phyloP scores from a whole-genome alignment of 64 coral and sea anemone species.

The Hydrozoanthus tunicans region DNA sequence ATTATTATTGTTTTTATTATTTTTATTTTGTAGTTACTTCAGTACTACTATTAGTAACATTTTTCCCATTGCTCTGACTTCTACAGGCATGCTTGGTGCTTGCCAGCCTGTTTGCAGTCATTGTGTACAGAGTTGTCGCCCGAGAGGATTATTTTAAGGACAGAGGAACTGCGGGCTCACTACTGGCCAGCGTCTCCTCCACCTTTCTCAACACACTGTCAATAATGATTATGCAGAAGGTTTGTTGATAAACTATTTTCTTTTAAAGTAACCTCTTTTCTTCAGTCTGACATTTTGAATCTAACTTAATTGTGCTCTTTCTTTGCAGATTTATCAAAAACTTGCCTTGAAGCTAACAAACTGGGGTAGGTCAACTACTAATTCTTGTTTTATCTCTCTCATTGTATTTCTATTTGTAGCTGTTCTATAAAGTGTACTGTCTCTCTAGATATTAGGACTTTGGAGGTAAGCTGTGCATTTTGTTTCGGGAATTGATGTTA shows the following conservation, averaged over 20 bases:
- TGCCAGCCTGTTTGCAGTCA: constrained; percentile 84
- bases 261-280: neutral
- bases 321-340: constrained; percentile 75
- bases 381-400: neutral
- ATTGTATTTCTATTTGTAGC: neutral
- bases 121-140: constrained; percentile 88
- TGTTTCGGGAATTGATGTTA: too few species aligned
- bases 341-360: constrained; percentile 84
- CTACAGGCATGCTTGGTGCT: constrained; percentile 86
- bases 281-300: neutral
- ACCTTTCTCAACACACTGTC: constrained; percentile 92
- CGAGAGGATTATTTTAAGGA: constrained; percentile 83
- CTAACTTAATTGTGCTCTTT: neutral
- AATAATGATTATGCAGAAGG: constrained; percentile 99
- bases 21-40: too few species aligned
- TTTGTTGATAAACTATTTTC: neutral
- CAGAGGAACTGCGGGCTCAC: constrained; percentile 63
- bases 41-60: too few species aligned
- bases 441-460: too few species aligned
- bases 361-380: constrained; percentile 75
- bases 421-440: too few species aligned
- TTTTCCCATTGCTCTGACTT: neutral
- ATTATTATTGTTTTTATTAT: too few species aligned
- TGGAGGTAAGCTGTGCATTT: too few species aligned
- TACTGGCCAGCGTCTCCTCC: constrained; percentile 85